phyloP scores from a whole-genome alignment of 2,888 invertebrate genomes.

The Eupithecia tripunctaria region DNA sequence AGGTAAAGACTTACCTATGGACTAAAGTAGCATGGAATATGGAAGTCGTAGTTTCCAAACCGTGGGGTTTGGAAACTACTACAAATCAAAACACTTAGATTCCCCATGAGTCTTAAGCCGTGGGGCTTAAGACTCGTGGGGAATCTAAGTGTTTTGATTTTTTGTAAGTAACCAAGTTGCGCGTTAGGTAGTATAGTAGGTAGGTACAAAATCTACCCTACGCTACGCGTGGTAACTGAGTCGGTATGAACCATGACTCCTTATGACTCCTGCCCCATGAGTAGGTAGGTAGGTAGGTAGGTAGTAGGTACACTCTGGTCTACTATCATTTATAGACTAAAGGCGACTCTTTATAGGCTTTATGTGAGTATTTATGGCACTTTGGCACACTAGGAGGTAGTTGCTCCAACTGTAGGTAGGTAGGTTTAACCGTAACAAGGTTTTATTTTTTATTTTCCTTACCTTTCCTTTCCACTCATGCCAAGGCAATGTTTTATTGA shows the following conservation, averaged over 20 bases:
- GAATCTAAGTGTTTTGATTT: neutral
- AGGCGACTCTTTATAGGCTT: no score
- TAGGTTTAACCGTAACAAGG: constrained; percentile 2
- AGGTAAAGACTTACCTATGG: neutral
- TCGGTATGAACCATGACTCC: neutral
- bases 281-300: neutral
- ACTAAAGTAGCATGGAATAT: neutral
- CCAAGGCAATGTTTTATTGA: constrained; percentile 38
- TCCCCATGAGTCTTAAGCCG: no score
- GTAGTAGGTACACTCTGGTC: neutral
- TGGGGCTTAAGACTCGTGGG: neutral
- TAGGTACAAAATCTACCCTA: neutral
- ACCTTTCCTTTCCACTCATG: constrained; percentile 24
- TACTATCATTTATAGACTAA: neutral
- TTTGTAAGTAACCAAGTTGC: neutral
- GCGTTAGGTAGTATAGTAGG: neutral
- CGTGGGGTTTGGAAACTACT: no score
- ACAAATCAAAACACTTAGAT: no score
- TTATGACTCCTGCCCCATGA: neutral
- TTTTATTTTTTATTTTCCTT: constrained; percentile 10
- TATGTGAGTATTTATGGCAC: no score
- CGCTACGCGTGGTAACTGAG: neutral
- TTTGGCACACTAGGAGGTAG: neutral
- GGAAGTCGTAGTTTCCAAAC: neutral
- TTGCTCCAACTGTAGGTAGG: neutral